Base-by-base conservation (phyloP, 2,888 invertebrate genomes). In the Liposcelis brunnea region DNA sequence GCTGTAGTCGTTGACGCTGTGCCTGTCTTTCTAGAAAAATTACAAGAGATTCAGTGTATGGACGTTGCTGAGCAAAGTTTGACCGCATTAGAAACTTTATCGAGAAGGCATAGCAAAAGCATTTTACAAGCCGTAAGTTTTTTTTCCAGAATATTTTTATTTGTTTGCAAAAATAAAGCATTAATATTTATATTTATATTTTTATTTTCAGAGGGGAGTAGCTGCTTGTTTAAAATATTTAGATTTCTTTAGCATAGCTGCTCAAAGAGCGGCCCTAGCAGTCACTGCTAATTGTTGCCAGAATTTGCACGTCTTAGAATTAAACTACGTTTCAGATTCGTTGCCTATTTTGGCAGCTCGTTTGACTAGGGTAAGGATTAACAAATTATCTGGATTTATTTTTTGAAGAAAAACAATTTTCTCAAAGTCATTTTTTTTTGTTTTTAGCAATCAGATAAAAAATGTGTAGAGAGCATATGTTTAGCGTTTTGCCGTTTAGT, bases 11-110 rank as follows among this genome's bases (percentile, higher is more conserved):
- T 94, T 2, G 89, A 97, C 57, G 95, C 95, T 2, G 90, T 98
- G 48, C 97, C 98, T 1, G 87, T 90, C 1, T 93, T 98, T 66
- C 69, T 98, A 46, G 93, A 95, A 65, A 98, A 93, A 66, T 70
- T 97, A 47, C 93, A 95, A 67, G 86, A 90, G 18, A 98, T 97
- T 56, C 95, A 95, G 54, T 98, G 97, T 62, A 97, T 98, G 90
- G 98, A 98, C 66, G 97, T 98, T 15, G 98, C 98, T 2, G 98
- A 98, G 63, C 97, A 98, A 67, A 89, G 93, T 53, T 72, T 98
- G 49, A 93, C 95, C 4, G 97, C 97, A 2, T 69, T 98, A 35
- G 97, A 98, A 61, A 95, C 95, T 80, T 71, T 98, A 43, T 97
- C 95, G 0, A 73, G 93, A 11, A 72, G 95, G 48, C 98, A 98